phyloP scores from a whole-genome alignment of 2,797 vertebrate species.

The Monodelphis domestica region DNA sequence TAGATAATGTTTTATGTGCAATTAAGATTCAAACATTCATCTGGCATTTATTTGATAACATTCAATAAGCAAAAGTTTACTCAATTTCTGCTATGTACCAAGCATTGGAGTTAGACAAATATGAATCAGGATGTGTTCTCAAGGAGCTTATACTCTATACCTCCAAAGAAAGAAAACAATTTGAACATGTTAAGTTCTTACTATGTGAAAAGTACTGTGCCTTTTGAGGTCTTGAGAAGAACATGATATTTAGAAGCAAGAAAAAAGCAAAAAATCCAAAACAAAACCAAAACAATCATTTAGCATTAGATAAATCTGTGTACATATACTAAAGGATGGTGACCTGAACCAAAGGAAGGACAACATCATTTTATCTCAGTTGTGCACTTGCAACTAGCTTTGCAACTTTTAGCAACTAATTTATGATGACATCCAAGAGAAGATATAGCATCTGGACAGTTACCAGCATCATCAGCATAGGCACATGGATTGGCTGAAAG shows the following conservation, averaged over 20 bases:
- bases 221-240: neutral
- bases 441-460: neutral
- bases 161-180: neutral
- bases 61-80: neutral
- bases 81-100: neutral
- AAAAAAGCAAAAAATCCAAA: neutral
- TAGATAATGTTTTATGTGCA: neutral
- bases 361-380: constrained; percentile 42
- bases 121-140: neutral
- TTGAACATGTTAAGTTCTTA: neutral
- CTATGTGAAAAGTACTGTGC: neutral
- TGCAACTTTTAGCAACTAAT: neutral
- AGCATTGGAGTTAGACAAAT: neutral
- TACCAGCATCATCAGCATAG: constrained; percentile 31
- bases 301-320: neutral
- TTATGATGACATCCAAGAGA: neutral
- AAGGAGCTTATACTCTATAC: neutral
- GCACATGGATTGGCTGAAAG: constrained; percentile 66
- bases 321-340: neutral
- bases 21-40: neutral
- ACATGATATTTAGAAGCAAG: neutral
- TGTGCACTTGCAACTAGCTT: constrained; percentile 58
- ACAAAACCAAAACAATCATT: no score
- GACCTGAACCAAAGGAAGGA: neutral
- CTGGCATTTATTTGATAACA: neutral